Evolutionary conservation across 2,888 invertebrate genomes (phyloP).

Genomic region (Acanthosepion esculentum): DNA sequence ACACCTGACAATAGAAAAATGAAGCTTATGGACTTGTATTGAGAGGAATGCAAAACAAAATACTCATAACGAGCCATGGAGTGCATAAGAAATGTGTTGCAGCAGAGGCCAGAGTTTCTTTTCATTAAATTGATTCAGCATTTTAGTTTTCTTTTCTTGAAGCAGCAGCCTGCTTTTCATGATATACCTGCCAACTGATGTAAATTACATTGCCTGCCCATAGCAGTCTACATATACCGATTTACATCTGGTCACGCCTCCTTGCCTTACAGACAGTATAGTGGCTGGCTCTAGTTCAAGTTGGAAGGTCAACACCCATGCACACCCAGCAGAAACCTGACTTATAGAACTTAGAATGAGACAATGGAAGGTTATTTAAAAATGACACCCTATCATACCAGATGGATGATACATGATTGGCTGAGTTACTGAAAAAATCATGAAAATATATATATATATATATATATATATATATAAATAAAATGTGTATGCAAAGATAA

Average conservation of each 20-base stretch:
- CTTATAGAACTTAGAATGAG: slow-evolving; percentile 43
- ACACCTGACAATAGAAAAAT: slow-evolving; percentile 46
- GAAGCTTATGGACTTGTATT: slow-evolving; percentile 49
- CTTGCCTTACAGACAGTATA: background rate
- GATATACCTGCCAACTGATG: slow-evolving; percentile 42
- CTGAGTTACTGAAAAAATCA: slow-evolving; percentile 38
- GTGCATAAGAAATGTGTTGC: slow-evolving; percentile 60
- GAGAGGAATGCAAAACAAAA: slow-evolving; percentile 49
- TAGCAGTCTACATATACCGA: slow-evolving; percentile 40
- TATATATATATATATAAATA: too few species aligned
- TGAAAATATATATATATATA: background rate
- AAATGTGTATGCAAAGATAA: background rate
- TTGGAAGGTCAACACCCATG: slow-evolving; percentile 45
- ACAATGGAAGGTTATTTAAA: slow-evolving; percentile 11
- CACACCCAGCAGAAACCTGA: slow-evolving; percentile 46
- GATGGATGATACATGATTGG: slow-evolving; percentile 45
- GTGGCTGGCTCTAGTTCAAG: slow-evolving; percentile 42
- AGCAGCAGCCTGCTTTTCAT: slow-evolving; percentile 36
- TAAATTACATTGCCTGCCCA: slow-evolving; percentile 24
- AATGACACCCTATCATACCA: slow-evolving; percentile 24
- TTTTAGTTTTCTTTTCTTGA: background rate
- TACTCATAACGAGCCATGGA: slow-evolving; percentile 55
- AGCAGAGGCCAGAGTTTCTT: slow-evolving; percentile 60
- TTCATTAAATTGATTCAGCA: slow-evolving; percentile 40
- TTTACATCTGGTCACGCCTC: slow-evolving; percentile 41